Conservation (phyloP, 1,140 invertebrate species). For the Oppia nitens region DNA sequence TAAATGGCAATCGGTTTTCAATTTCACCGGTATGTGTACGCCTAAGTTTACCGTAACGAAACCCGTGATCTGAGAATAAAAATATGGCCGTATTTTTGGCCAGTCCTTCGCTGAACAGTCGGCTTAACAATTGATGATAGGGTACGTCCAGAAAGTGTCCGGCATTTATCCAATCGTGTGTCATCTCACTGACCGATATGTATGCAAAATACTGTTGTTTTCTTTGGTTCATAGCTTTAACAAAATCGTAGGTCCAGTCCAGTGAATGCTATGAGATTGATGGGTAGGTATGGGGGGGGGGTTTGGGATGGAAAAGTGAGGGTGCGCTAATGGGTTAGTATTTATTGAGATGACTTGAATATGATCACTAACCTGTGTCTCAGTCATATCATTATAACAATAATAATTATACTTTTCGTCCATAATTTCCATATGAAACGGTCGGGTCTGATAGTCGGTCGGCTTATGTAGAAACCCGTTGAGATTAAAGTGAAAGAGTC, state of each 20-base stretch:
- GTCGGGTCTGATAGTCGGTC: background rate
- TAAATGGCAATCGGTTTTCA: constrained; percentile 48
- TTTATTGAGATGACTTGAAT: too few relatives aligned
- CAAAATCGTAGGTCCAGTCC: constrained; percentile 21
- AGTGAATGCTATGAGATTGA: constrained; percentile 13
- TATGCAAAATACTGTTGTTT: constrained; percentile 19
- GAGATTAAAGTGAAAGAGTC: background rate
- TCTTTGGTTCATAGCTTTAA: constrained; percentile 16
- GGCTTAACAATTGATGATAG: constrained; percentile 24
- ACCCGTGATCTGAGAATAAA: constrained; percentile 80
- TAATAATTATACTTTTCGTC: background rate
- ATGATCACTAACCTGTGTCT: background rate
- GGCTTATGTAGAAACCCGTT: background rate
- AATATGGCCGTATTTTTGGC: constrained; percentile 45
- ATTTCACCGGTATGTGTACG: constrained; percentile 49
- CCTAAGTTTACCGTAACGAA: constrained; percentile 65
- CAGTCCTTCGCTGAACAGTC: constrained; percentile 22
- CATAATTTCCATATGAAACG: background rate
- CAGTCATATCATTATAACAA: background rate
- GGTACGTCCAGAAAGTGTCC: constrained; percentile 26
- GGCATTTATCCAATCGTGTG: constrained; percentile 28
- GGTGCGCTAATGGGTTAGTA: too few relatives aligned
- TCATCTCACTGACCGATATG: constrained; percentile 23
- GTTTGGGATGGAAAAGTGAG: too few relatives aligned
- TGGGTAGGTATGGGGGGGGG: too few relatives aligned